Evolutionary conservation across 2,113 vertebrate species (phyloP), one percentile per base, ranked within the genome.

Genomic region (Pterophyllum scalare): DNA sequence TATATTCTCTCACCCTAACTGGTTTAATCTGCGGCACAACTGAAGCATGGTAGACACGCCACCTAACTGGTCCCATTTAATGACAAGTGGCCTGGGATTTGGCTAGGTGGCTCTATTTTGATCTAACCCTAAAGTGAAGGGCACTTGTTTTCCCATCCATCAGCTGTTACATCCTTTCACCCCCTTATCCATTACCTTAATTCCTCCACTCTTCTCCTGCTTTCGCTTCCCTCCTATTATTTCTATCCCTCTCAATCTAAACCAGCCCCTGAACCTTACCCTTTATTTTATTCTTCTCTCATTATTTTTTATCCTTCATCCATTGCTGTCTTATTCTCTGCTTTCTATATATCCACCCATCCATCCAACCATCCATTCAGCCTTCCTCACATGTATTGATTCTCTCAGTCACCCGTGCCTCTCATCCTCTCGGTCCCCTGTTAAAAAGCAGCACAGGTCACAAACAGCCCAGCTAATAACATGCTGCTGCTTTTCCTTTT

Each of bases 31-130:
- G 22, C 75, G 79, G 61, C 67, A 85, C 83, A 76, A 82, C 28
- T 88, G 75, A 87, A 81, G 79, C 75, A 75, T 75, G 43, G n/a
- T n/a, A 31, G 8, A 72, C 62, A 59, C 8, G 74, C 61, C 74
- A 76, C 31, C 46, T 83, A 92, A 92, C 85, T 87, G 90, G 80
- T 65, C 33, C 67, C 10, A 28, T 88, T 91, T 92, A 86, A 86
- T 87, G 91, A 89, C 67, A 89, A 89, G 91, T 90, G 88, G 59
- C 79, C 81, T 77, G 88, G 89, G 88, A 91, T 92, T 93, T 91
- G 85, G 85, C 70, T 78, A 59, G 91, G 88, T 90, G 86, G 83
- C 87, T 91, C 89, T 82, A 83, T 92, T 92, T 70, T 89, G 91
- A 86, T 92, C 90, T 76, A 74, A 83, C 75, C 65, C 87, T 81